Percentiles rank a stretch among this genome's conserved stretches.
phyloP scores from a whole-genome alignment of 2,797 vertebrate species.

The Petrocephalus schoutedeni region DNA sequence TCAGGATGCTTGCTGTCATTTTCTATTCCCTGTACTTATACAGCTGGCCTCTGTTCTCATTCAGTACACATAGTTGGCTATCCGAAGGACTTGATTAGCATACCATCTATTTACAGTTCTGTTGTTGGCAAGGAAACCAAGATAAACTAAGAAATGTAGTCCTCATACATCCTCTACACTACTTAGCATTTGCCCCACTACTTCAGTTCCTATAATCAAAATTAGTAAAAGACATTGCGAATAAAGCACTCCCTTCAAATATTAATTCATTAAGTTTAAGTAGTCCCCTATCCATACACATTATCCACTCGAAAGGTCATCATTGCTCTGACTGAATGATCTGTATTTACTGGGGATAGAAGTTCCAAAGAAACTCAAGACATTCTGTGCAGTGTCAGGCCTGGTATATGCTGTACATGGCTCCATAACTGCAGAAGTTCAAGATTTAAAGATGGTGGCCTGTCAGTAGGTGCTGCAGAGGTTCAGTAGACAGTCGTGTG shows the following conservation, averaged over 20 bases:
- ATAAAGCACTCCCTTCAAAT: neutral
- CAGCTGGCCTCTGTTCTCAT: neutral
- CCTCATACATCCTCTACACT: neutral
- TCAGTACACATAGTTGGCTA: neutral
- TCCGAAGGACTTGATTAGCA: neutral
- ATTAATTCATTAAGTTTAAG: neutral
- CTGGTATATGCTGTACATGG: neutral
- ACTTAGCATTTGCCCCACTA: neutral
- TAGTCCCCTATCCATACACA: neutral
- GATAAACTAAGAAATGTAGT: neutral
- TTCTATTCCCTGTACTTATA: neutral
- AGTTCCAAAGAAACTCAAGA: neutral
- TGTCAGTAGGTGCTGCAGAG: neutral
- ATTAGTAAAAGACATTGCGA: neutral
- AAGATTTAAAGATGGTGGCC: neutral
- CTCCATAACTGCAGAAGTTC: neutral
- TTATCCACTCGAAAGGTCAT: neutral
- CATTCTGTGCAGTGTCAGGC: neutral
- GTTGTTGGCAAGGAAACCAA: constrained; percentile 8
- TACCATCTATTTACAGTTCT: constrained; percentile 8
- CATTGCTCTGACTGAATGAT: neutral
- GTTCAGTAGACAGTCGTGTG: neutral
- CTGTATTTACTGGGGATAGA: neutral
- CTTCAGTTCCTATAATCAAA: constrained; percentile 2
- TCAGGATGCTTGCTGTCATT: neutral